These are phyloP conservation scores for Oreonectes daqikongensis DNA, from an alignment of 2,797 vertebrate species.

Conservation along the genomic window DNA sequence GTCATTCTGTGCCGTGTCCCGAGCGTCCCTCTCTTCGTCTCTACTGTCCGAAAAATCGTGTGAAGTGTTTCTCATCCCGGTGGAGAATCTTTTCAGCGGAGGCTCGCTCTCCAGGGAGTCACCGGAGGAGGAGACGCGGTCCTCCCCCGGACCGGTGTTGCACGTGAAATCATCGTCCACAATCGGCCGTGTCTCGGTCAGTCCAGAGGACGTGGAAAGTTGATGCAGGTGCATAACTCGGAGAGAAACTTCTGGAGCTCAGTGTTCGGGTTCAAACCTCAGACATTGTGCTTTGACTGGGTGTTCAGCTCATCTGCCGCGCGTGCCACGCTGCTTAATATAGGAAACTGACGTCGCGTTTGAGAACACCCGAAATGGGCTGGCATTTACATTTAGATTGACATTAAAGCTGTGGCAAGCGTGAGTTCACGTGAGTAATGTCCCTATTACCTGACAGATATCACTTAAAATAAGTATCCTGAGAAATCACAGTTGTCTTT, in stretches of 20 bases:
- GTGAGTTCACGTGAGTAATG: neutral
- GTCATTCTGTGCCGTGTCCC: neutral
- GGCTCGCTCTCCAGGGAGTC: conserved; percentile 86
- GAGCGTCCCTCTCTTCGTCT: conserved; percentile 42
- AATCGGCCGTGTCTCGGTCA: conserved; percentile 84
- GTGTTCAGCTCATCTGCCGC: conserved; percentile 2
- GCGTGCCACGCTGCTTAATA: conserved; percentile 42
- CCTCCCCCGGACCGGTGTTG: conserved; percentile 81
- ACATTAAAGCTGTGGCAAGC: neutral
- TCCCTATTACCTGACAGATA: neutral
- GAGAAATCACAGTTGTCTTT: neutral
- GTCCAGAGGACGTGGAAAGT: conserved; percentile 81
- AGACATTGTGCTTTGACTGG: conserved; percentile 1
- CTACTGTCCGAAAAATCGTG: conserved; percentile 72
- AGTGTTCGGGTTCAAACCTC: conserved; percentile 3
- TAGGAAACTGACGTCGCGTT: conserved; percentile 45
- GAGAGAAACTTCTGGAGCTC: conserved; percentile 5
- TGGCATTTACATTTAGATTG: conserved; percentile 18
- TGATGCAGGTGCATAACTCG: conserved; percentile 84
- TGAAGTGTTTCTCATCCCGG: conserved; percentile 84
- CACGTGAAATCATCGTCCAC: conserved; percentile 81
- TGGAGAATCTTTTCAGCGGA: conserved; percentile 85
- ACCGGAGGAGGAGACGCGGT: conserved; percentile 83
- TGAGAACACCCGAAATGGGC: conserved; percentile 32
- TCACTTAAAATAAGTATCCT: neutral